phyloP scores from a whole-genome alignment of 2,113 vertebrate genomes.

The Grammomys dolichurus region DNA sequence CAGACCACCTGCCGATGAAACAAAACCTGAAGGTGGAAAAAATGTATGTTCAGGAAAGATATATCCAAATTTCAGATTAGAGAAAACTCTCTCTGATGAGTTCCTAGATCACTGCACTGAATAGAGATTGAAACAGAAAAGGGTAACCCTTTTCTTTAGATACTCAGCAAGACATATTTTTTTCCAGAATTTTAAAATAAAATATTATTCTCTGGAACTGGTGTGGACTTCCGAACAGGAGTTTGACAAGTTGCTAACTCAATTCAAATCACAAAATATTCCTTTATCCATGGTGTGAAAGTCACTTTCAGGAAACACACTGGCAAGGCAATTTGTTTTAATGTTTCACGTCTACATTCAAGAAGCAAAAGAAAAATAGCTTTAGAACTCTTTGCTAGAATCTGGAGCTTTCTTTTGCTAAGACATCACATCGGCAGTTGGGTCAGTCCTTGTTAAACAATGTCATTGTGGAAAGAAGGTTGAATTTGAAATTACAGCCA shows the following conservation, averaged over 20 bases:
- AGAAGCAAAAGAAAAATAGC: conserved; percentile 45
- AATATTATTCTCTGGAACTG: conserved; percentile 44
- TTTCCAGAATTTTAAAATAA: conserved; percentile 42
- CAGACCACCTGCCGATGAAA: conserved; percentile 21
- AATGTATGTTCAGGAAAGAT: conserved; percentile 54
- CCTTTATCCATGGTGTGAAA: conserved; percentile 17
- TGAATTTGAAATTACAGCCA: neutral
- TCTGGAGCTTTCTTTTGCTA: neutral
- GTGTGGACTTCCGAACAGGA: neutral
- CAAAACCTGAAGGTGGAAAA: neutral
- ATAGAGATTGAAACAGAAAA: conserved; percentile 55
- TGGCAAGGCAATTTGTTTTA: conserved; percentile 45
- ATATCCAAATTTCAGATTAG: conserved; percentile 62
- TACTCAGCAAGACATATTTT: neutral
- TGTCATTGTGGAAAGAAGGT: neutral
- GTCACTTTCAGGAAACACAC: neutral
- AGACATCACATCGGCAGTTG: neutral
- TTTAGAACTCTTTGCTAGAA: conserved; percentile 4
- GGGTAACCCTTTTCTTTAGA: neutral
- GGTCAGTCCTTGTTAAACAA: neutral
- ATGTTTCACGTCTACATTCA: conserved; percentile 40
- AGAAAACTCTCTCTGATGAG: conserved; percentile 42
- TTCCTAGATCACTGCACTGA: conserved; percentile 48
- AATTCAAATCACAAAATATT: conserved; percentile 61
- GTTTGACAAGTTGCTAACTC: conserved; percentile 10